Evolutionary conservation across 2,888 invertebrate genomes (phyloP), one percentile per base, ranked within the genome.

Genomic region (Dasysyrphus tricinctus): DNA sequence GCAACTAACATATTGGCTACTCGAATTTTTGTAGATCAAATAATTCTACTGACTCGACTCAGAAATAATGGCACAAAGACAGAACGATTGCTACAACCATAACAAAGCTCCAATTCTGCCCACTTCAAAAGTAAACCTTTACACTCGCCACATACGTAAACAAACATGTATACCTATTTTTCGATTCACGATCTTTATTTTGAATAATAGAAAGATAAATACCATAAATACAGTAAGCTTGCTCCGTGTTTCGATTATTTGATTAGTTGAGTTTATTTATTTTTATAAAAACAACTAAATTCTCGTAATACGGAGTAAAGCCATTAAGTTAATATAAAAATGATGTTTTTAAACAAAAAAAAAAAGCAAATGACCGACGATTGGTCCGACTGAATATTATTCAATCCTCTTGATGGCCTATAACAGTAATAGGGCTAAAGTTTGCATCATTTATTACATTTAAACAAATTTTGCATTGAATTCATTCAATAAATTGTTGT

Each of bases 101-200:
- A 70, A 19, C 14, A 16, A 69, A 81, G 63, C 81, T 81, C 77
- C 63, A 81, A 57, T 69, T 78, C 73, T 85, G 77, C 81, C 85
- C 69, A 51, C 24, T 54, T n/a, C 32, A 77, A 37, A 61, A 24
- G 44, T 32, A 72, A 61, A 69, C 76, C 39, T 9, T 49, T 69
- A 76, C 74, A 85, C 77, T 85, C 81, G 81, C 77, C 69, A 74
- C 69, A 69, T 69, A 76, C 70, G 70, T 72, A 76, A 75, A 63
- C 65, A 34, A 67, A 57, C 56, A 39, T 70, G 54, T 77, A 75
- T 75, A 75, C 67, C 57, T 76, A 75, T 59, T 37, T 56, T 73
- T 61, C 61, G 63, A 69, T 51, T 74, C 16, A 67, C 51, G 44
- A 37, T 72, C 42, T 34, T 69, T 54, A 67, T 54, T 76, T 59